Percentiles rank a stretch among this genome's conserved stretches.
phyloP scores from a whole-genome alignment of 92 coral and sea anemone genomes.

The Ricordea florida region DNA sequence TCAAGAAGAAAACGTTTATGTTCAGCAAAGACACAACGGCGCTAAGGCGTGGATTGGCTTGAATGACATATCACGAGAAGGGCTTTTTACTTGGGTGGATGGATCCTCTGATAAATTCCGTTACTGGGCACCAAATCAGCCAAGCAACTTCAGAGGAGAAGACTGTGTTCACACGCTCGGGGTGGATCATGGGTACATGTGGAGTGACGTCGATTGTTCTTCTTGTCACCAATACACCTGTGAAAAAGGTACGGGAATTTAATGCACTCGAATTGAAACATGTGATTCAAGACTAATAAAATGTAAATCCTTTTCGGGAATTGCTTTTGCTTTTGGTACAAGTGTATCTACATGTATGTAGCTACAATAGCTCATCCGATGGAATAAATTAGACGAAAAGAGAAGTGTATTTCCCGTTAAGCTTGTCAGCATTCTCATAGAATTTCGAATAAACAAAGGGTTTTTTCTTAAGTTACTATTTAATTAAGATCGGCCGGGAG shows the following conservation, averaged over 20 bases:
- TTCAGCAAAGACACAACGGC: conserved; percentile 62
- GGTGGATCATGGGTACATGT: conserved; percentile 8
- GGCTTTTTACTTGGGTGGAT: conserved; percentile 36
- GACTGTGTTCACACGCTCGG: conserved; percentile 64
- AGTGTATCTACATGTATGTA: too few relatives aligned
- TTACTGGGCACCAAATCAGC: conserved; percentile 59
- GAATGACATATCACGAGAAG: conserved; percentile 44
- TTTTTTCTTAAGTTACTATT: too few relatives aligned
- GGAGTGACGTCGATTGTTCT: conserved; percentile 55
- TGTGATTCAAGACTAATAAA: too few relatives aligned
- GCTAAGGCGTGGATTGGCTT: conserved; percentile 55
- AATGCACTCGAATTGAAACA: too few relatives aligned
- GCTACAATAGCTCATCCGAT: too few relatives aligned
- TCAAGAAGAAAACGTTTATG: conserved; percentile 54
- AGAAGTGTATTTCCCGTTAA: too few relatives aligned
- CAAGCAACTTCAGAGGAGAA: conserved; percentile 36
- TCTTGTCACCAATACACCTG: conserved; percentile 59
- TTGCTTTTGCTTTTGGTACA: too few relatives aligned
- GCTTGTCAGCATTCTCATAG: too few relatives aligned
- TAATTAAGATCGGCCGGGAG: too few relatives aligned
- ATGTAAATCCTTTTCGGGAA: too few relatives aligned
- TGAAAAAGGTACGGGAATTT: conserved; percentile 66
- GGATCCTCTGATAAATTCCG: conserved; percentile 14
- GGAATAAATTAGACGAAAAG: too few relatives aligned
- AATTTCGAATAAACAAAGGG: too few relatives aligned